A percentile compares a stretch with the other conserved stretches of the same genome.
Evolutionary conservation across 2,888 invertebrate species (phyloP).

Genomic region (Xanthorhoe spadicearia): DNA sequence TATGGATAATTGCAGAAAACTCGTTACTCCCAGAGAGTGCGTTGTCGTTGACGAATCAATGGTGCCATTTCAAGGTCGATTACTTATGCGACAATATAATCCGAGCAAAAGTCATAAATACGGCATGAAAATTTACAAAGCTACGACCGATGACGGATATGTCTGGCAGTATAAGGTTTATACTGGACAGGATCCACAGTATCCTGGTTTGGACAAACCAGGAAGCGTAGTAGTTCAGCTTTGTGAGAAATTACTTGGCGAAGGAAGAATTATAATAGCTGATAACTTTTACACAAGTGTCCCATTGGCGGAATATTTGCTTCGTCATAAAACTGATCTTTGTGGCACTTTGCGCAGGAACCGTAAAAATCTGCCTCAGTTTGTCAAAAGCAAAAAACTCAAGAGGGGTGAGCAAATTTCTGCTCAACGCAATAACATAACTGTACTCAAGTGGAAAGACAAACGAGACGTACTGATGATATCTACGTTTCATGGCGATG

Average conservation of each 20-base stretch:
- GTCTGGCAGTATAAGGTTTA: background rate
- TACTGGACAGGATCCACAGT: background rate
- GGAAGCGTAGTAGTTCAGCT: background rate
- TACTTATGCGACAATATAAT: too few relatives aligned
- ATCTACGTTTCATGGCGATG: background rate
- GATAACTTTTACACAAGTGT: background rate
- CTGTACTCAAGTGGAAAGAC: background rate
- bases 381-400: background rate
- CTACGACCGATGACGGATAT: slow-evolving; percentile 1
- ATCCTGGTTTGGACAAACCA: background rate
- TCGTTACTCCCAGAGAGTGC: too few relatives aligned
- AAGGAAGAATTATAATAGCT: background rate
- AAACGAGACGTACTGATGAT: background rate
- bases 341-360: background rate
- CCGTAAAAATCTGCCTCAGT: background rate
- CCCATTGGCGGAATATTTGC: background rate
- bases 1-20: too few relatives aligned
- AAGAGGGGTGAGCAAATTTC: background rate
- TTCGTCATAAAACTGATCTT: background rate
- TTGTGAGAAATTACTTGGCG: background rate
- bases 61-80: too few relatives aligned
- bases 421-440: background rate
- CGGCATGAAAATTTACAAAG: too few relatives aligned
- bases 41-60: too few relatives aligned
- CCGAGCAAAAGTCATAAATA: too few relatives aligned